Conservation (phyloP, 2,888 invertebrate genomes). For the Trisateles emortualis region DNA sequence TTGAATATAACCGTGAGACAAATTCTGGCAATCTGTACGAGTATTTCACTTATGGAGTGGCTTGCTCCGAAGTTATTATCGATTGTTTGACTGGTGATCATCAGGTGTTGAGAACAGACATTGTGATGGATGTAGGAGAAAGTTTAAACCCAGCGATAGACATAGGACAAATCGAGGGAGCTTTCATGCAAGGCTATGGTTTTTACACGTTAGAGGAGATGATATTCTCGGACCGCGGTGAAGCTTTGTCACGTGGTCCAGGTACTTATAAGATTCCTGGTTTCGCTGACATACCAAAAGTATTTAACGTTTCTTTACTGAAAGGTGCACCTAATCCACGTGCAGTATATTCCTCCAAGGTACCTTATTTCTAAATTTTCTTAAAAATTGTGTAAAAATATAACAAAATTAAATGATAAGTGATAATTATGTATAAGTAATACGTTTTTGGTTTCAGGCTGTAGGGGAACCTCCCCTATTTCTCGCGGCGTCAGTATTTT, state of each 20-base stretch:
- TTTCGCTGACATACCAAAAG: conserved; percentile 93
- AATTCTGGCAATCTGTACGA: conserved; percentile 90
- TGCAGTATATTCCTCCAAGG: conserved; percentile 96
- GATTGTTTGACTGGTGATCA: conserved; percentile 96
- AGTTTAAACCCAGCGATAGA: conserved; percentile 96
- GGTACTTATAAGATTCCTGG: conserved; percentile 95
- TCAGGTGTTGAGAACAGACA: conserved; percentile 92
- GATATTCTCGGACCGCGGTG: conserved; percentile 91
- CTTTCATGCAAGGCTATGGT: conserved; percentile 95
- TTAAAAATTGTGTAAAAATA: not conserved
- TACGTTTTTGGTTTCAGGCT: conserved; percentile 86
- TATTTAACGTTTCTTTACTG: conserved; percentile 94
- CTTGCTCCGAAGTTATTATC: conserved; percentile 94
- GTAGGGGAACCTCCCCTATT: conserved; percentile 98
- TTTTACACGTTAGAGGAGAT: conserved; percentile 94
- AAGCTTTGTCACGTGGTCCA: conserved; percentile 91
- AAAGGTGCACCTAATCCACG: conserved; percentile 93
- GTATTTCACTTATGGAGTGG: conserved; percentile 93
- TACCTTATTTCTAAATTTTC: conserved; percentile 52
- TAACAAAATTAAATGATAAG: too few relatives aligned
- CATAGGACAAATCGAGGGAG: conserved; percentile 96
- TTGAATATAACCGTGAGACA: conserved; percentile 88
- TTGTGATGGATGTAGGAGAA: conserved; percentile 96
- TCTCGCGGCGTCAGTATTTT: conserved; percentile 93
- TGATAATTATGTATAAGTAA: not conserved